Conservation (phyloP, 2,113 vertebrate genomes). For the Gallinago media region DNA sequence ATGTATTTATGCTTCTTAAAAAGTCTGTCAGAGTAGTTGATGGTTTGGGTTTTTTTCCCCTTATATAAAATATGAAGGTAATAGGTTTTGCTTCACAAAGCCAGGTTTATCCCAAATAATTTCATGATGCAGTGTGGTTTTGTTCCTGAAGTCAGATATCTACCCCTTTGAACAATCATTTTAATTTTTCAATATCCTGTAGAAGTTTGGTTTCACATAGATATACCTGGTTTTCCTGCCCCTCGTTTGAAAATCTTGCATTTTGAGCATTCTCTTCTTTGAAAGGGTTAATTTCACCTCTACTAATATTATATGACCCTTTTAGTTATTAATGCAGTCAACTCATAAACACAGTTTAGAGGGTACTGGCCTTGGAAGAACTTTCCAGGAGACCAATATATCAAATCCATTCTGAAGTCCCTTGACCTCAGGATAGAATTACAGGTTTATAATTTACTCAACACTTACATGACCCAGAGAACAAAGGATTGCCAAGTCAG, state of each 20-base stretch:
- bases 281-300: constrained; percentile 14
- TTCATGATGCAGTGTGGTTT: not conserved
- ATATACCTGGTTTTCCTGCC: not conserved
- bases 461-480: constrained; percentile 59
- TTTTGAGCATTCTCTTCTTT: not conserved
- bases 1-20: not conserved
- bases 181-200: not conserved
- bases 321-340: constrained; percentile 56
- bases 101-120: not conserved
- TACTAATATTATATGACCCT: constrained; percentile 22
- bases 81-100: not conserved
- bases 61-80: not conserved
- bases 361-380: constrained; percentile 52
- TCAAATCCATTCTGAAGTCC: constrained; percentile 56
- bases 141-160: not conserved
- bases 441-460: constrained; percentile 70
- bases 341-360: constrained; percentile 46
- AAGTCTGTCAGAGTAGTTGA: not conserved
- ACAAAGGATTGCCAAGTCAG: constrained; percentile 58
- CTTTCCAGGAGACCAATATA: constrained; percentile 50
- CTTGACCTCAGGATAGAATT: constrained; percentile 63
- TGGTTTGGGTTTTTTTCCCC: not conserved
- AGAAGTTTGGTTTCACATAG: not conserved
- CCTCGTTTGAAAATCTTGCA: not conserved
- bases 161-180: not conserved